Conservation (phyloP, 1,140 invertebrate genomes). For the Drosophila carrolli region DNA sequence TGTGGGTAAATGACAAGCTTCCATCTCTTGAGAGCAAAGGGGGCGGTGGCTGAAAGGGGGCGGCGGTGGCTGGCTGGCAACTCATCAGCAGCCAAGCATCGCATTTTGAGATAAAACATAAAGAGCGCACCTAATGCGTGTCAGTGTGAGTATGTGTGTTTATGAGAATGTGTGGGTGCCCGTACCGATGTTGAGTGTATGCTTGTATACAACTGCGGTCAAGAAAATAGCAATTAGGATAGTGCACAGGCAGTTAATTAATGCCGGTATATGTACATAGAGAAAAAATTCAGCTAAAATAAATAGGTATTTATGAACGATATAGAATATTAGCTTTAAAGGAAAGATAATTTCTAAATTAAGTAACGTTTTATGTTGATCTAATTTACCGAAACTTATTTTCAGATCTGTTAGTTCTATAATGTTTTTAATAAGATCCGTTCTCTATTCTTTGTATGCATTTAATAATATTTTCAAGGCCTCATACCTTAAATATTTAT, state of each 20-base stretch:
- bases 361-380: too few species aligned
- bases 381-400: too few species aligned
- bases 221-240: conserved; percentile 9
- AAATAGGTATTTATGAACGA: too few species aligned
- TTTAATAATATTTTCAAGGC: too few species aligned
- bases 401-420: too few species aligned
- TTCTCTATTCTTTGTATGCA: too few species aligned
- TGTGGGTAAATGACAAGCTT: conserved; percentile 39
- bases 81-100: conserved; percentile 79
- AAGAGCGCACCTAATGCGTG: conserved; percentile 72
- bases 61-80: conserved; percentile 38
- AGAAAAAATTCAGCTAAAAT: not conserved
- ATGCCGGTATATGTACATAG: too few species aligned
- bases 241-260: not conserved
- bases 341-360: too few species aligned
- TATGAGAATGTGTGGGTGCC: conserved; percentile 22
- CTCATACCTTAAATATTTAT: too few species aligned
- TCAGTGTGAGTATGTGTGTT: not conserved
- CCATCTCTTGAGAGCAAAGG: conserved; percentile 32
- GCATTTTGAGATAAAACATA: conserved; percentile 79
- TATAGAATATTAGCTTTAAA: too few species aligned
- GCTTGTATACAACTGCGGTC: conserved; percentile 14
- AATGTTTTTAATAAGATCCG: too few species aligned
- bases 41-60: not conserved
- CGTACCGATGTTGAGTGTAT: conserved; percentile 39